phyloP scores from a whole-genome alignment of 2,797 vertebrate genomes.

The Pangasius sanitwongsei region DNA sequence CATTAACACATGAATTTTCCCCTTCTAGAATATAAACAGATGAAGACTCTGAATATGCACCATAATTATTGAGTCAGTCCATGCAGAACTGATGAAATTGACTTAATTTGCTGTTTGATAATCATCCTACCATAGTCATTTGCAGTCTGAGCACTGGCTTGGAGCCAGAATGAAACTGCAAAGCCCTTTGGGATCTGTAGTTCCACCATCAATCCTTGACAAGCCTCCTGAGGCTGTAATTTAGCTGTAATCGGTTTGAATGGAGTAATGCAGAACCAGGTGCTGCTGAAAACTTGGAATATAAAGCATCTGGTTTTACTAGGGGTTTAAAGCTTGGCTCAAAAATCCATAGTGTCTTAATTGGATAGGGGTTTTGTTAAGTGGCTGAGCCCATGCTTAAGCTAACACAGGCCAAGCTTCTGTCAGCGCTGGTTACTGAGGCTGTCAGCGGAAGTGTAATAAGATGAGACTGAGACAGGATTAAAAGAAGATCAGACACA shows the following conservation, averaged over 20 bases:
- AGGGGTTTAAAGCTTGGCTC: conserved; percentile 30
- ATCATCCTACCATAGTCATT: conserved; percentile 32
- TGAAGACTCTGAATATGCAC: conserved; percentile 15
- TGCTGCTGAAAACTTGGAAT: conserved; percentile 34
- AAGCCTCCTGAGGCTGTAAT: conserved; percentile 27
- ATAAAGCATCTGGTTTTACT: conserved; percentile 29
- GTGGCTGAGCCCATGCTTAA: conserved; percentile 43
- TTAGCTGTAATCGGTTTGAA: conserved; percentile 34
- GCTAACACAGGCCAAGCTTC: conserved; percentile 43
- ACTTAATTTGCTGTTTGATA: conserved; percentile 37
- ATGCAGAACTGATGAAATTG: conserved; percentile 45
- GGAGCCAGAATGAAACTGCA: conserved; percentile 19
- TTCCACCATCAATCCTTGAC: conserved; percentile 32
- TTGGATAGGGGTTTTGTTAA: conserved; percentile 53
- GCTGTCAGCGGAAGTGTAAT: conserved; percentile 44
- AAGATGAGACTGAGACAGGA: conserved; percentile 52
- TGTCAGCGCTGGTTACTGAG: conserved; percentile 43
- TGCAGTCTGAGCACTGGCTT: conserved; percentile 10
- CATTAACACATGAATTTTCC: not conserved
- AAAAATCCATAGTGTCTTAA: conserved; percentile 53
- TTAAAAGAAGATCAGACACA: conserved; percentile 50
- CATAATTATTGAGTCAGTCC: conserved; percentile 36
- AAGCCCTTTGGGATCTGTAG: conserved; percentile 27
- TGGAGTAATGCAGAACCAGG: conserved; percentile 26
- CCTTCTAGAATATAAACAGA: not conserved